A percentile compares a stretch with the other conserved stretches of the same genome.
These are phyloP conservation scores for Drosophila dives DNA, from an alignment of 2,888 invertebrate species.

Conservation along the genomic window DNA sequence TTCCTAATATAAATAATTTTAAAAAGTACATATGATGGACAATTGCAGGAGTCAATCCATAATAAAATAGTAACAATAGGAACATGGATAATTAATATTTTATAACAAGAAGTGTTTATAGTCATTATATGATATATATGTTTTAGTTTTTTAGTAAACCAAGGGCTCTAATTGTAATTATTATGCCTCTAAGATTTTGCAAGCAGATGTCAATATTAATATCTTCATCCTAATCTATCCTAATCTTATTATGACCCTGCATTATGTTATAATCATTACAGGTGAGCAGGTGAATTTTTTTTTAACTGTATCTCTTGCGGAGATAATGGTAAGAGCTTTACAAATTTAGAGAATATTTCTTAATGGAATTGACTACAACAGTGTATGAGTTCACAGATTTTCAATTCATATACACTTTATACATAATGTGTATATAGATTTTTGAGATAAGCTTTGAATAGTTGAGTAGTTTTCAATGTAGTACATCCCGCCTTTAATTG, in stretches of 20 bases:
- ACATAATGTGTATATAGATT: neutral
- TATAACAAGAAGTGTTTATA: neutral
- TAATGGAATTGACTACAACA: neutral
- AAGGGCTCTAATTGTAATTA: neutral
- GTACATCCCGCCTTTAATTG: neutral
- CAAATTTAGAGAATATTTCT: neutral
- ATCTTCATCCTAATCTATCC: neutral
- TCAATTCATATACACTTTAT: neutral
- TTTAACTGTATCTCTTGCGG: neutral
- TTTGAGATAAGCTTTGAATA: neutral
- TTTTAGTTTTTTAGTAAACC: neutral
- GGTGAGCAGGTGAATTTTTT: neutral
- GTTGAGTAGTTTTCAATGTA: neutral
- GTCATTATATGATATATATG: neutral
- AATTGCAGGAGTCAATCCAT: neutral
- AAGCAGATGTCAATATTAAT: neutral
- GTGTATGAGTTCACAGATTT: neutral
- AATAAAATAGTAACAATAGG: neutral
- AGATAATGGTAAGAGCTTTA: neutral
- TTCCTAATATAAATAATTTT: slow-evolving; percentile 1
- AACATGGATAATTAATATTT: neutral
- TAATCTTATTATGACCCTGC: neutral
- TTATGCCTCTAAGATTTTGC: neutral
- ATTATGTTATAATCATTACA: neutral
- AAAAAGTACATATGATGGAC: neutral